phyloP scores from a whole-genome alignment of 2,888 invertebrate genomes.

The Pheosia tremula region DNA sequence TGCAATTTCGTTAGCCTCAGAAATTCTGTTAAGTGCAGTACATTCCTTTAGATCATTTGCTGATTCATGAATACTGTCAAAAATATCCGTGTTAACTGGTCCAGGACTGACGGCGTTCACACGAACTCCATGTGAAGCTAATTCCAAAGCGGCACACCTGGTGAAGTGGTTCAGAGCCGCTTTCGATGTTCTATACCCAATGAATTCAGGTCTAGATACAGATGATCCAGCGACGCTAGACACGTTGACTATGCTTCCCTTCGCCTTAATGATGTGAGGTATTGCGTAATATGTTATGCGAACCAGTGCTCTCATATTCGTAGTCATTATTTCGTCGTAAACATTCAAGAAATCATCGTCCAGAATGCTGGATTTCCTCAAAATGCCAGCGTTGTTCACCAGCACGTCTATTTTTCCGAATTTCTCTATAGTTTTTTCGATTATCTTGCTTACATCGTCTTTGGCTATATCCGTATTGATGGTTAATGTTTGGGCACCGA shows the following conservation, averaged over 20 bases:
- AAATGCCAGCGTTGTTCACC: conserved; percentile 52
- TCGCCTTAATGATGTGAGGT: conserved; percentile 41
- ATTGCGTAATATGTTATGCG: conserved; percentile 37
- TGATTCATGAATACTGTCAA: conserved; percentile 1
- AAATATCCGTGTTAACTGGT: conserved; percentile 76
- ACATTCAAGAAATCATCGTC: conserved; percentile 25
- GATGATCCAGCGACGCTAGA: conserved; percentile 55
- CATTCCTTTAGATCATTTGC: conserved; percentile 1
- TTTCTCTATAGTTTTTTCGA: conserved; percentile 38
- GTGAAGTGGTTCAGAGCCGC: conserved; percentile 52
- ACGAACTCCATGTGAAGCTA: conserved; percentile 88
- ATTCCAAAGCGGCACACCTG: conserved; percentile 81
- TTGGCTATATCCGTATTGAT: conserved; percentile 48
- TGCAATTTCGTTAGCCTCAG: conserved; percentile 25
- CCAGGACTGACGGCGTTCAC: conserved; percentile 72
- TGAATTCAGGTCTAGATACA: conserved; percentile 84
- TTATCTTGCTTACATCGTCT: conserved; percentile 34
- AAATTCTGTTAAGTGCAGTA: conserved; percentile 23
- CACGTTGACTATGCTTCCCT: conserved; percentile 50
- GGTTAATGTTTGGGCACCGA: conserved; percentile 30
- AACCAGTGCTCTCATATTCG: conserved; percentile 40
- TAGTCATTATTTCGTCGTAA: conserved; percentile 41
- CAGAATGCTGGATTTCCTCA: conserved; percentile 19
- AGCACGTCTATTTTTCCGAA: conserved; percentile 49
- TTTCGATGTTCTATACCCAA: conserved; percentile 41